Base-by-base conservation (phyloP, 2,888 invertebrate genomes). In the Latheticus oryzae region DNA sequence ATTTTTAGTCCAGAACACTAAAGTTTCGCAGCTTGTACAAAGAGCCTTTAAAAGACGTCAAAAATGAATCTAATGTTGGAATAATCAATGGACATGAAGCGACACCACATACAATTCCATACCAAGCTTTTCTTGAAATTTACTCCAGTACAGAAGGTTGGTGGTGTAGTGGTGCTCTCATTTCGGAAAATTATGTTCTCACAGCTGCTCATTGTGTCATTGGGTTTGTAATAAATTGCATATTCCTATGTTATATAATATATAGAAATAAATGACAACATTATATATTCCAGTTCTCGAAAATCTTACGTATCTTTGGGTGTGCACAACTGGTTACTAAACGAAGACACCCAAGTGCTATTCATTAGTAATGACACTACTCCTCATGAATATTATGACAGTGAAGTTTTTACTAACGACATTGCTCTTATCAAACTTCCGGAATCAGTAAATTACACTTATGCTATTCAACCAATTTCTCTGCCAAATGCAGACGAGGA, bases 381-480 rank as follows among this genome's bases (percentile, higher is more conserved):
- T 35, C 61, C 65, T 4, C 67, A 68, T 35, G 64, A 63, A 7
- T 58, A 67, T 5, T 71, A 56, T 50, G 58, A 66, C 35, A 21
- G 45, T 19, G 52, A 50, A 2, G 54, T 35, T 7, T 65, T 64
- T n/a, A 51, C 62, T 11, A 62, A 72, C 21, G 75, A 76, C 48
- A 64, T 76, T 30, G 73, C 73, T 0, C 33, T 76, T 3, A 52
- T 77, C 15, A 60, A 68, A 13, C 48, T 76, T 32, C 61, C 60
- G 1, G 42, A 59, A 8, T 16, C 56, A 1, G 66, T 69, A 1
- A 51, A 58, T 4, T 61, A 70, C 21, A 69, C 68, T 11, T 62
- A 70, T 42, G 66, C 67, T 51, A 70, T 75, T 1, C 60, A 70
- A 17, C 72, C 73, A 0, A 69, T 73, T 24, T 73, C 73, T 51